These are phyloP conservation scores for Penaeus monodon DNA, from an alignment of 2,888 invertebrate species.

Conservation along the genomic window DNA sequence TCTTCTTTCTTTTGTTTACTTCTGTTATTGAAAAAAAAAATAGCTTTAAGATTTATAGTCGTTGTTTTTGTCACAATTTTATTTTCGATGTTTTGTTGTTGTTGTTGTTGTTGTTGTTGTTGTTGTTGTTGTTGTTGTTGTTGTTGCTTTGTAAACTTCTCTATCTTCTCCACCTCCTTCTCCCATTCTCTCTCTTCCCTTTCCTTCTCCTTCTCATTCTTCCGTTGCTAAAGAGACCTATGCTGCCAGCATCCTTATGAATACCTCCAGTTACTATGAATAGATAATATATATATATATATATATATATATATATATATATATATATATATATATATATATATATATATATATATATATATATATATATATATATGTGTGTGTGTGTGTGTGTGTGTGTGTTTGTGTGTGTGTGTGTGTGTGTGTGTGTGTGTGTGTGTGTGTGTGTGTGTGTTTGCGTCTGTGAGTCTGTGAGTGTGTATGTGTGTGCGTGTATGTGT, in stretches of 20 bases:
- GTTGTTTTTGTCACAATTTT: too few relatives aligned
- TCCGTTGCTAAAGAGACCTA: too few relatives aligned
- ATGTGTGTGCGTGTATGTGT: constrained; percentile 6
- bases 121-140: too few relatives aligned
- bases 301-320: not conserved
- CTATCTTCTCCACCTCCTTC: too few relatives aligned
- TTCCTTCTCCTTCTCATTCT: too few relatives aligned
- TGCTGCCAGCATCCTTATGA: not conserved
- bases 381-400: not conserved
- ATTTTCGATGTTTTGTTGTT: too few relatives aligned
- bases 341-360: not conserved
- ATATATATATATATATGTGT: not conserved
- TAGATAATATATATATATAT: constrained; percentile 6
- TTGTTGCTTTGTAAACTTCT: too few relatives aligned
- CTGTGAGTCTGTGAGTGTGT: not conserved
- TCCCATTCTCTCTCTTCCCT: too few relatives aligned
- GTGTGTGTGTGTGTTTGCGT: not conserved
- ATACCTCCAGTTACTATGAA: not conserved
- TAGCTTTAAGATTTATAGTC: too few relatives aligned
- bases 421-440: not conserved
- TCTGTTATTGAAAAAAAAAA: too few relatives aligned
- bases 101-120: too few relatives aligned
- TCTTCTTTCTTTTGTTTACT: too few relatives aligned
- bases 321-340: not conserved
- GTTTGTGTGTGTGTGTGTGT: not conserved